Evolutionary conservation across 2,888 invertebrate genomes (phyloP), one percentile per base, ranked within the genome.

Genomic region (Drosophila phalerata): DNA sequence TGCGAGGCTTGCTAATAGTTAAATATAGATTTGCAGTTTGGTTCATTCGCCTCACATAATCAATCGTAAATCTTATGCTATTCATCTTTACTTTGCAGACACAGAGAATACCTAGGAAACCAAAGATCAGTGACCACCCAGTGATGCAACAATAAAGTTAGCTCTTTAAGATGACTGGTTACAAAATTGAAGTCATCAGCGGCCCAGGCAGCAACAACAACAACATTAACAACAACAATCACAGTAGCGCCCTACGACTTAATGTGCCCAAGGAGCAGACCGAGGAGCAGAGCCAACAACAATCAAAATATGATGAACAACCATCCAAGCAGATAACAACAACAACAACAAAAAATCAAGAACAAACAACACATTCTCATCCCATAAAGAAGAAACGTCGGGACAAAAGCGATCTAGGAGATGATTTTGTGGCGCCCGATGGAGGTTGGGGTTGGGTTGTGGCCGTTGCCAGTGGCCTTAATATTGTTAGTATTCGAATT

Each of bases 401-500:
- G 34, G 91, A 92, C 68, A 92, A 92, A 81, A 91, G 91, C 61
- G 91, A 92, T 77, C 85, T 92, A 67, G 92, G 92, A 45, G 90
- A 94, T 32, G 94, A 95, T 66, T 96, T 95, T 82, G 92, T 94
- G 45, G 94, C 96, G 3, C 96, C 96, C 0, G 96, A 96, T 90
- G 96, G 96, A 0, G 96, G 96, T 0, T 96, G 96, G 96, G 92
- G 92, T 4, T 96, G 96, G 96, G 93, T 96, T 91, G 94, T 96
- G 52, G 94, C 96, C 28, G 83, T 96, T 25, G 96, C 96, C 15
- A 95, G 95, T 72, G 96, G 96, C 83, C 93, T 95, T 82, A 95
- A 95, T 61, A 96, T 96, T 85, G 96, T 96, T 92, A 94, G 95
- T 94, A 51, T 5, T 4, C 11, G 1, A 37, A 38, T 51, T 32